Evolutionary conservation across 2,113 vertebrate genomes (phyloP), one percentile per base, ranked within the genome.

Genomic region (Phrynosoma platyrhinos): DNA sequence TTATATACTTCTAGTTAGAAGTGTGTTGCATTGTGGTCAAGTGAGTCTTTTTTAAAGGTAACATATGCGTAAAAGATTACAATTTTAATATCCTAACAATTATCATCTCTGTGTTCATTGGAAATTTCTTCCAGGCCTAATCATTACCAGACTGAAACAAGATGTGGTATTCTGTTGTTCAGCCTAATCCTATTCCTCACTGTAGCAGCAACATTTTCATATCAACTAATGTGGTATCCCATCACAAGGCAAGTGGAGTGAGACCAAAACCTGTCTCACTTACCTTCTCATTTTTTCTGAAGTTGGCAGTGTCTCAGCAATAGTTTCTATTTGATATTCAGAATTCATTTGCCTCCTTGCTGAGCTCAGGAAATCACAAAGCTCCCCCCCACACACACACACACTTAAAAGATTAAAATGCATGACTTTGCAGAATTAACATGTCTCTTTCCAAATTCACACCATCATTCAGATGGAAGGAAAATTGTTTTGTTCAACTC

Each of bases 311-410:
- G 20, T 32, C 82, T 7, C 4, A 52, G n/a, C 69, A 84, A 40
- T 66, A 13, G 32, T 36, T 42, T 40, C 32, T 82, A 40, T 82
- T 36, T 9, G 9, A 13, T 32, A 75, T 74, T 74, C 69, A 74
- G n/a, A 74, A 84, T 74, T 74, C 52, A 84, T 84, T 72, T 82
- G 53, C 83, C 69, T 84, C 52, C 55, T 21, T 84, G 83, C 83
- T 74, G 83, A 84, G 52, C 83, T 84, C 69, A 74, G 83, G 83
- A 74, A 72, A 74, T 58, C n/a, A 32, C 69, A 53, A 69, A 84
- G 69, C 69, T 58, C n/a, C 55, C 58, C 18, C 55, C 58, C 18
- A n/a, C n/a, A n/a, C n/a, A n/a, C n/a, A n/a, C n/a, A n/a, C n/a
- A n/a, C 14, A 2, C 58, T 62, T 55, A 84, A 55, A 74, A 84